A percentile compares a stretch with the other conserved stretches of the same genome.
Evolutionary conservation across 2,797 vertebrate species (phyloP).

Genomic region (Holocentrus rufus): DNA sequence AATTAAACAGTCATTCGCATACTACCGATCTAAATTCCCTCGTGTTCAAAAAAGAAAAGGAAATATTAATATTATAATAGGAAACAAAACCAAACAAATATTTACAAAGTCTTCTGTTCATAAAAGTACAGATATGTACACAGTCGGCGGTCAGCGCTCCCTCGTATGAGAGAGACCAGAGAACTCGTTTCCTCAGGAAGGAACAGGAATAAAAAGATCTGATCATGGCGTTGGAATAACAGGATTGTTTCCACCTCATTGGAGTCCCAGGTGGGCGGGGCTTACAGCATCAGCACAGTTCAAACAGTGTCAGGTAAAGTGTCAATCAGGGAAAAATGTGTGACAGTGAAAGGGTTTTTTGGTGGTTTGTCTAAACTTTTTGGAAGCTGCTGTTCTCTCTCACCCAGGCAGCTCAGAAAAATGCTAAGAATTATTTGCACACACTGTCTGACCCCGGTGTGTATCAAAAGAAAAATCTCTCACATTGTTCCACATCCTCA

Average conservation of each 20-base stretch:
- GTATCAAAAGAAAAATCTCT: too few species aligned
- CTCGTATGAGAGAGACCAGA: conserved; percentile 53
- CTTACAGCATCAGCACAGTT: not conserved
- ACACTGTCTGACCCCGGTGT: too few species aligned
- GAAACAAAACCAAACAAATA: conserved; percentile 73
- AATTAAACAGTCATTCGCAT: conserved; percentile 67
- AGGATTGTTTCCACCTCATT: conserved; percentile 28
- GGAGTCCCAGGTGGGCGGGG: not conserved
- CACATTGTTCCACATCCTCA: too few species aligned
- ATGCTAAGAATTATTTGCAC: too few species aligned
- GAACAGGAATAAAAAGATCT: conserved; percentile 42
- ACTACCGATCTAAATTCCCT: conserved; percentile 72
- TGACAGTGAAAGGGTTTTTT: too few species aligned
- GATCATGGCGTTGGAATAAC: conserved; percentile 49
- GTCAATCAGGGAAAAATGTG: not conserved
- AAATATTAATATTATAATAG: conserved; percentile 67
- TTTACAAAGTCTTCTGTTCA: conserved; percentile 75
- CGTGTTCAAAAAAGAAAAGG: conserved; percentile 71
- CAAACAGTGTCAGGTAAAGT: not conserved
- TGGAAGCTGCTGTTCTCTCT: not conserved
- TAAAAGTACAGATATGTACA: conserved; percentile 78
- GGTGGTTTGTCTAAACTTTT: not conserved
- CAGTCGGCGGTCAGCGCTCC: conserved; percentile 53
- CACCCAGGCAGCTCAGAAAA: too few species aligned
- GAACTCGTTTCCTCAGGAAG: conserved; percentile 65